phyloP scores from a whole-genome alignment of 2,888 invertebrate genomes.

The Hydrotaea cyrtoneurina region DNA sequence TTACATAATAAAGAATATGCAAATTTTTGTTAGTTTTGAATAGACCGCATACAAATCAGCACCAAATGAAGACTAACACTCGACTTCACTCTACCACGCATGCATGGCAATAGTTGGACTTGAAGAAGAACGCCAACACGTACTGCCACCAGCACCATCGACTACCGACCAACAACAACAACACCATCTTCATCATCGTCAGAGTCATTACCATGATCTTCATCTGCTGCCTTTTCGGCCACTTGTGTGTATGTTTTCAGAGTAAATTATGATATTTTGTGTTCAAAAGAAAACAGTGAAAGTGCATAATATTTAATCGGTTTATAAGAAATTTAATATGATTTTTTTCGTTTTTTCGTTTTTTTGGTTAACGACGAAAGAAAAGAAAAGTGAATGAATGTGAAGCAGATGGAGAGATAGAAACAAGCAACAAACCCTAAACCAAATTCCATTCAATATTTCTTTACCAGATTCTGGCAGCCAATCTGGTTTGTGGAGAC shows the following conservation, averaged over 20 bases:
- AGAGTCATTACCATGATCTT: neutral
- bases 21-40: slow-evolving; percentile 9
- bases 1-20: slow-evolving; percentile 43
- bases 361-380: slow-evolving; percentile 12
- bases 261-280: slow-evolving; percentile 29
- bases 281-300: slow-evolving; percentile 49
- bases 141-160: neutral
- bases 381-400: slow-evolving; percentile 49
- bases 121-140: slow-evolving; percentile 4
- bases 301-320: slow-evolving; percentile 53
- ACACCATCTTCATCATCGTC: neutral
- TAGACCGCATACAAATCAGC: slow-evolving; percentile 15
- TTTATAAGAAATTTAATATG: slow-evolving; percentile 50
- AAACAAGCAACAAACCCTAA: neutral
- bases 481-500: slow-evolving; percentile 33
- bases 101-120: neutral
- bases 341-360: slow-evolving; percentile 2
- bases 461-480: slow-evolving; percentile 8
- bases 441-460: slow-evolving; percentile 34
- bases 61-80: neutral
- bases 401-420: slow-evolving; percentile 10
- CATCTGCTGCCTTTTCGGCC: slow-evolving; percentile 6
- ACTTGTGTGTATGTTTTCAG: slow-evolving; percentile 4
- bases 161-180: neutral
- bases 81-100: neutral